Percentiles rank a stretch among this genome's conserved stretches.
These are phyloP conservation scores for Glaucidium brasilianum DNA, from an alignment of 2,113 vertebrate species.

Conservation along the genomic window DNA sequence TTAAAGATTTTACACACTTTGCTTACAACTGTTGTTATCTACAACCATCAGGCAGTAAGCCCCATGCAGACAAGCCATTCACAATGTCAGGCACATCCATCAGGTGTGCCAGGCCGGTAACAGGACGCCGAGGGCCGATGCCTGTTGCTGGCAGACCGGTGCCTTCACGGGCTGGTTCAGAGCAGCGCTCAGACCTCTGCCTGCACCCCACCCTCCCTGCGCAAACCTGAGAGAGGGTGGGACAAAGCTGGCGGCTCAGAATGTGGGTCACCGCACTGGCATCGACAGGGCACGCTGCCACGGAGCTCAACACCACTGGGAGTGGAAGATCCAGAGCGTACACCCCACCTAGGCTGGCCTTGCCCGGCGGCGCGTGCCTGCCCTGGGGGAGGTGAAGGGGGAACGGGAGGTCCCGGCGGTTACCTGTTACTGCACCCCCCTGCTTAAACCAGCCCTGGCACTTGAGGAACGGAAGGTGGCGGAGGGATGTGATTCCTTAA, in stretches of 20 bases:
- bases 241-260: background rate
- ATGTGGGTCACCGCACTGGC: accelerated
- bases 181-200: background rate
- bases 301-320: accelerated
- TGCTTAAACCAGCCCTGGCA: background rate
- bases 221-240: background rate
- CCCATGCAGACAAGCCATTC: background rate
- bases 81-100: background rate
- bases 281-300: background rate
- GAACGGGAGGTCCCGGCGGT: background rate
- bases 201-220: background rate
- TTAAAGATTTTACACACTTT: constrained; percentile 41
- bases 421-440: background rate
- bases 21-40: constrained; percentile 22
- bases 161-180: background rate
- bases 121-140: background rate
- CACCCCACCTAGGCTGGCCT: background rate
- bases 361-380: background rate
- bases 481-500: background rate
- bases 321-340: background rate
- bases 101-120: background rate
- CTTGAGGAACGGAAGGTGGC: background rate
- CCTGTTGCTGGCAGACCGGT: background rate
- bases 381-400: background rate
- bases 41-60: background rate